phyloP scores from a whole-genome alignment of 2,888 invertebrate species.

The Epirrhoe tristata region DNA sequence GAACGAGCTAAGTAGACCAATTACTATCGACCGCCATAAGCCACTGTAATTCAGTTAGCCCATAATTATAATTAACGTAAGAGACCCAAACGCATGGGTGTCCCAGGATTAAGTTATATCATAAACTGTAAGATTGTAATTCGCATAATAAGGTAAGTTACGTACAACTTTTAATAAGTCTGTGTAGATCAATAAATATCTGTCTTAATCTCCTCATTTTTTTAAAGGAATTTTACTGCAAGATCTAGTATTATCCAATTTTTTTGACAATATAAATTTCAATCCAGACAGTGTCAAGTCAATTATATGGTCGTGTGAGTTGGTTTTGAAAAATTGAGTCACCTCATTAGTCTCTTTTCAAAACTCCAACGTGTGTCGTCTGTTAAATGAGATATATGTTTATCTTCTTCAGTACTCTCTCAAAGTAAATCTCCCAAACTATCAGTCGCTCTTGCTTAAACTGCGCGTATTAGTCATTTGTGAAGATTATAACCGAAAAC shows the following conservation, averaged over 20 bases:
- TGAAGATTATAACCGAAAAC: not conserved
- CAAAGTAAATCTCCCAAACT: not conserved
- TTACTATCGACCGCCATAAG: not conserved
- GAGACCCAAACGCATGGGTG: conserved; percentile 26
- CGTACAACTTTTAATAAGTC: not conserved
- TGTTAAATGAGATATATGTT: too few relatives aligned
- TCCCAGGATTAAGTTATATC: conserved; percentile 30
- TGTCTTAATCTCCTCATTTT: not conserved
- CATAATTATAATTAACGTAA: conserved; percentile 39
- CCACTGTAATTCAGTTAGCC: conserved; percentile 27
- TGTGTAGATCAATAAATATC: too few relatives aligned
- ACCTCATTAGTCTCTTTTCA: too few relatives aligned
- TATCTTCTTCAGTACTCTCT: not conserved
- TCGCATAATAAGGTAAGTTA: not conserved
- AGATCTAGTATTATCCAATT: not conserved
- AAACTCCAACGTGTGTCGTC: too few relatives aligned
- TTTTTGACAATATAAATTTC: too few relatives aligned
- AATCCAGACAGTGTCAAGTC: too few relatives aligned
- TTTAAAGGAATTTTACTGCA: not conserved
- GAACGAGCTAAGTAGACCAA: too few relatives aligned
- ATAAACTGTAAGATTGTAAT: conserved; percentile 28
- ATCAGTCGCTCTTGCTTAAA: too few relatives aligned
- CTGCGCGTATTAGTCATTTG: too few relatives aligned
- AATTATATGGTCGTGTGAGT: too few relatives aligned
- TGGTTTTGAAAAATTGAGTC: too few relatives aligned